Evolutionary conservation across 2,113 vertebrate genomes (phyloP), one percentile per base, ranked within the genome.

Genomic region (Ptyas mucosa): DNA sequence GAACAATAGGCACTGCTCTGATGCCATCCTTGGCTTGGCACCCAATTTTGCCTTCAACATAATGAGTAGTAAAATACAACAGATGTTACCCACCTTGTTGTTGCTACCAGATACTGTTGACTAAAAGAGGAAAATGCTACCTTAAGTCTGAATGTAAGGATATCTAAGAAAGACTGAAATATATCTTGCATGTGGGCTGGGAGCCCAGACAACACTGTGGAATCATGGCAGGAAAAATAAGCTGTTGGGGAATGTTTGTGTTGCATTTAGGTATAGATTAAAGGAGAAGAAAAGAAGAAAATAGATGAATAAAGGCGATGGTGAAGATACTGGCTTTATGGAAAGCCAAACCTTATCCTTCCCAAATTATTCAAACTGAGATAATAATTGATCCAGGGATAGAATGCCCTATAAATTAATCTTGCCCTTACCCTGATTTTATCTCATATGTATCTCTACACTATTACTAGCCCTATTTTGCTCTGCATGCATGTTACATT

Each of bases 401-500:
- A 1, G 15, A 89, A 51, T 20, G 90, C 52, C 23, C 29, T 0
- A 0, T 0, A 5, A 69, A 49, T 69, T 43, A 87, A 15, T 43
- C 87, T 90, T 5, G 0, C 0, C 29, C 81, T 46, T 43, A 18
- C 29, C 92, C 75, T 29, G 91, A 55, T 0, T 0, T 86, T 89
- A 64, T 8, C 69, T 61, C 34, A 87, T 39, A 61, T 85, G 49
- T 92, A 93, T 92, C 26, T 57, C 39, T 57, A 1, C 1, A 51
- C 93, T 92, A 10, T 0, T 81, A 75, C 15, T 85, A 24, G 89
- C 49, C 12, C 89, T 93, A 0, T 29, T 15, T 87, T 92, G 24
- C 89, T 58, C 49, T 54, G 86, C 0, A 0, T 0, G 0, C 46
- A 3, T 0, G 53, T 95, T 88, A 88, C 85, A 12, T 29, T 89